Percentiles rank a stretch among this genome's conserved stretches.
These are phyloP conservation scores for Pissodes strobi DNA, from an alignment of 1,140 invertebrate species.

Conservation along the genomic window DNA sequence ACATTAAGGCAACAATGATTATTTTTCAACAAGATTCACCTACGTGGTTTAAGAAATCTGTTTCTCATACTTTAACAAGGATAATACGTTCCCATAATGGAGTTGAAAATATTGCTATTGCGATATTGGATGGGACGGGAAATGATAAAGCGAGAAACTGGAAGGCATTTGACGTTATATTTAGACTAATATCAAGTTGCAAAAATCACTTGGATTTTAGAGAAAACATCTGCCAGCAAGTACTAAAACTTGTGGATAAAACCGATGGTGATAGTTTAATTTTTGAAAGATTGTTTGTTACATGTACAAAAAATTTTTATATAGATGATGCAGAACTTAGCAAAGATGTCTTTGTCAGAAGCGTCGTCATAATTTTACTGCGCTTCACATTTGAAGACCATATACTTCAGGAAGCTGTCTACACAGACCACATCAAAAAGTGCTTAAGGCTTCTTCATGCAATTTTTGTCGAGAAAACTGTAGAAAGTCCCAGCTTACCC, in stretches of 20 bases:
- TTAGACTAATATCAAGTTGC: slow-evolving; percentile 63
- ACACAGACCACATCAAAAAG: slow-evolving; percentile 56
- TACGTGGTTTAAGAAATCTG: slow-evolving; percentile 66
- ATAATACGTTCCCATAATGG: slow-evolving; percentile 64
- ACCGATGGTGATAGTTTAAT: slow-evolving; percentile 41
- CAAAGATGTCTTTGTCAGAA: slow-evolving; percentile 56
- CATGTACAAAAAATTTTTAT: slow-evolving; percentile 61
- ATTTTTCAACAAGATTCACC: slow-evolving; percentile 64
- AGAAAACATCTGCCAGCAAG: slow-evolving; percentile 61
- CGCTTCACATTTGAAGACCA: slow-evolving; percentile 53
- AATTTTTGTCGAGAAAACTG: slow-evolving; percentile 47
- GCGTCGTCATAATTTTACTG: slow-evolving; percentile 53
- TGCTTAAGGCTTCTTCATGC: slow-evolving; percentile 56
- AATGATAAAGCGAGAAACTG: slow-evolving; percentile 64
- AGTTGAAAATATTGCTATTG: slow-evolving; percentile 62
- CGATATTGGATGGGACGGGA: slow-evolving; percentile 63
- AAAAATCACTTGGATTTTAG: slow-evolving; percentile 59
- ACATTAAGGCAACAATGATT: slow-evolving; percentile 72
- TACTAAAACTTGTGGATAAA: slow-evolving; percentile 57
- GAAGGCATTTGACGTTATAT: slow-evolving; percentile 69
- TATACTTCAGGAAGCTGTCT: slow-evolving; percentile 28
- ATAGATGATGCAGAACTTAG: slow-evolving; percentile 57
- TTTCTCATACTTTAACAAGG: slow-evolving; percentile 64
- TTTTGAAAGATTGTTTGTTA: slow-evolving; percentile 29
- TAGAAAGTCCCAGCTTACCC: slow-evolving; percentile 30